phyloP scores from a whole-genome alignment of 2,888 invertebrate species.

The Lasioglossum malachurum region DNA sequence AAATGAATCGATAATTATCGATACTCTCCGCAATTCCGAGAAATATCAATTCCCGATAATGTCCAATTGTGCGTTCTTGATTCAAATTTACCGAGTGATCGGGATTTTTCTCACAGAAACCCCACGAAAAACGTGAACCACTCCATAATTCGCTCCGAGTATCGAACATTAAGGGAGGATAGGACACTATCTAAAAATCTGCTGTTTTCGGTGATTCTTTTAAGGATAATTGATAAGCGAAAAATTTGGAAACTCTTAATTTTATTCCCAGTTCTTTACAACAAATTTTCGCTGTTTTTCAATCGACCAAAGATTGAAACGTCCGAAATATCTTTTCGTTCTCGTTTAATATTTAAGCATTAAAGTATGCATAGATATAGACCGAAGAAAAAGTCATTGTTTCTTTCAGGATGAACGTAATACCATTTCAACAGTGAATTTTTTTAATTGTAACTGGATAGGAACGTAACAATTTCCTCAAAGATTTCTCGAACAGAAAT shows the following conservation, averaged over 20 bases:
- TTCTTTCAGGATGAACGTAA: neutral
- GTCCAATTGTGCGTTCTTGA: constrained; percentile 12
- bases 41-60: constrained; percentile 38
- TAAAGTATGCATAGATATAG: no score
- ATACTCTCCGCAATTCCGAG: constrained; percentile 29
- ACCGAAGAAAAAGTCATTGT: no score
- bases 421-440: neutral
- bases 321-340: no score
- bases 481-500: constrained; percentile 24
- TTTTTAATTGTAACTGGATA: neutral
- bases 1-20: constrained; percentile 58
- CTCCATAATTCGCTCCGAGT: neutral
- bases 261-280: no score
- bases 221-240: no score
- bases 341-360: no score
- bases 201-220: neutral
- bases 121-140: neutral
- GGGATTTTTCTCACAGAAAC: neutral
- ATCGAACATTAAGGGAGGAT: no score
- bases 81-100: neutral
- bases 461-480: neutral
- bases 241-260: no score
- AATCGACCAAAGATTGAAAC: no score
- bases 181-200: neutral
- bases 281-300: no score